Evolutionary conservation across 2,797 vertebrate species (phyloP).

Genomic region (Poeciliopsis presidionis): DNA sequence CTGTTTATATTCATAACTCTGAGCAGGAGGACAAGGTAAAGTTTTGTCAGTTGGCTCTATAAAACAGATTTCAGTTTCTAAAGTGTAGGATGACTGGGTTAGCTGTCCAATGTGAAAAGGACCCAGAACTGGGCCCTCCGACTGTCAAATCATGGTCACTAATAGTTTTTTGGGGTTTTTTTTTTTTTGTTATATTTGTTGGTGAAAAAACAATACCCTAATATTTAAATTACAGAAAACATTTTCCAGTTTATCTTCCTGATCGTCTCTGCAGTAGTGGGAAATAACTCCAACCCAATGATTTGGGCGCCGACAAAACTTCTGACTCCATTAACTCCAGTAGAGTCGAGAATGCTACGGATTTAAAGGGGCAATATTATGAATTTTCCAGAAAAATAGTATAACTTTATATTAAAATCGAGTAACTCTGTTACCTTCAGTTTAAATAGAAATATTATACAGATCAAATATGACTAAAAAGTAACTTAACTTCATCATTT

Average conservation of each 20-base stretch:
- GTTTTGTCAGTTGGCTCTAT: not conserved
- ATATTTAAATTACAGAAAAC: not conserved
- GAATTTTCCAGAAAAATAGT: too few species aligned
- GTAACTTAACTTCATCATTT: too few species aligned
- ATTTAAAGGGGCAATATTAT: not conserved
- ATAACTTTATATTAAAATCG: too few species aligned
- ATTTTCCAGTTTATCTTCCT: not conserved
- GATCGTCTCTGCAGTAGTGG: not conserved
- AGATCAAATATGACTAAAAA: too few species aligned
- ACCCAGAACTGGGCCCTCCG: not conserved
- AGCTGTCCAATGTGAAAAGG: not conserved
- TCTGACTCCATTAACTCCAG: not conserved
- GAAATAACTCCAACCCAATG: not conserved
- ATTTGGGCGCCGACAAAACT: not conserved
- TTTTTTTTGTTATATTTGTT: not conserved
- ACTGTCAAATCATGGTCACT: not conserved
- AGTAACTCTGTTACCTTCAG: too few species aligned
- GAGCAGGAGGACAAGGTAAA: constrained; percentile 2
- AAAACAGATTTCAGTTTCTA: not conserved
- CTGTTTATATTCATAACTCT: not conserved
- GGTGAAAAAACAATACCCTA: not conserved
- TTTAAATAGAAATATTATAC: too few species aligned
- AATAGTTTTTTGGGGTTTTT: not conserved
- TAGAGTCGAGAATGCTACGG: not conserved
- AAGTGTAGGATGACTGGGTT: not conserved